Evolutionary conservation across 1,140 invertebrate genomes (phyloP).

Genomic region (Euwallacea similis): DNA sequence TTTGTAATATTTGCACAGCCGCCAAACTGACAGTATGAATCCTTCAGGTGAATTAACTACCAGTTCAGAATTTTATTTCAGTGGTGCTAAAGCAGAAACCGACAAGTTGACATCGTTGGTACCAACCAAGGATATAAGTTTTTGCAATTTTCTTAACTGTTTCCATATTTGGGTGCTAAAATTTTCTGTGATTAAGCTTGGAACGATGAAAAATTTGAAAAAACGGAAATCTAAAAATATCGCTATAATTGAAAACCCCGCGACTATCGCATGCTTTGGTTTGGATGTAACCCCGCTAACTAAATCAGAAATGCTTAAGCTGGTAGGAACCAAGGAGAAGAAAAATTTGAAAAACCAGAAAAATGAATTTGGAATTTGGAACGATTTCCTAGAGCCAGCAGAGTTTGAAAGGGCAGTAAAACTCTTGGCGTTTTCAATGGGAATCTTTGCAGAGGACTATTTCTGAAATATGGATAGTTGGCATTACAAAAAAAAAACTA

Average conservation of each 20-base stretch:
- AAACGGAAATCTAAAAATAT: slow-evolving; percentile 27
- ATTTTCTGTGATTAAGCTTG: neutral
- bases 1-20: no score
- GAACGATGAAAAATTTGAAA: slow-evolving; percentile 21
- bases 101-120: no score
- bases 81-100: no score
- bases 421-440: slow-evolving; percentile 9
- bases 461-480: no score
- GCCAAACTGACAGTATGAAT: no score
- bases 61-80: no score
- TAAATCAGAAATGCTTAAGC: slow-evolving; percentile 21
- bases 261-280: neutral
- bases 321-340: slow-evolving; percentile 10
- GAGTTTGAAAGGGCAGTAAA: slow-evolving; percentile 12
- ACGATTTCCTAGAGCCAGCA: slow-evolving; percentile 7
- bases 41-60: no score
- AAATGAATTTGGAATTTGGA: slow-evolving; percentile 5
- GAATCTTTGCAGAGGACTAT: neutral
- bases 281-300: slow-evolving; percentile 25
- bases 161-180: no score
- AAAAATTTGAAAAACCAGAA: slow-evolving; percentile 4
- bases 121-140: no score
- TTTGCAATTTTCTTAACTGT: no score
- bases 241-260: neutral
- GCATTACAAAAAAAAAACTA: no score